Base-by-base conservation (phyloP, 1,140 invertebrate genomes). In the Rhopalosiphum maidis region DNA sequence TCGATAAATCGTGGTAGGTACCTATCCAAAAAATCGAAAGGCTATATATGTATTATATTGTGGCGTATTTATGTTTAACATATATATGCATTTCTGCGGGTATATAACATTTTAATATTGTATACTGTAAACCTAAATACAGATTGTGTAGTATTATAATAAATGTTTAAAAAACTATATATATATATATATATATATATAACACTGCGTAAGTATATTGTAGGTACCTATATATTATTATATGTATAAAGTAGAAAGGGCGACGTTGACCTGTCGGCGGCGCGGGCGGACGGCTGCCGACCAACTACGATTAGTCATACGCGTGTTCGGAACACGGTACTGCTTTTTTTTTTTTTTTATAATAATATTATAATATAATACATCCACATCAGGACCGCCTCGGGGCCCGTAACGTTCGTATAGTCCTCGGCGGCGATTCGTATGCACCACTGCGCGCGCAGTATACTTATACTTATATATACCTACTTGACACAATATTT, bases 11-110 rank as follows among this genome's bases (percentile, higher is more conserved):
- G n/a, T 37, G n/a, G 48, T 41, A 41, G 43, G 11, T 77, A 18
- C 60, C 60, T 77, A 89, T 54, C 87, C 87, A n/a, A 89, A 89
- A 88, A 89, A 89, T 54, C 87, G 87, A 89, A 89, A 89, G 87
- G 87, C 87, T 18, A n/a, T 37, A 77, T 35, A 77, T 35, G 37
- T 41, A 9, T 8, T 85, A 37, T 85, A 37, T 11, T 46, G 11
- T 46, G 46, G 46, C 46, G 46, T 46, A 46, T 46, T 46, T 46
- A 11, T 46, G 1, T 43, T 43, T 85, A 23, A 25, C 43, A 21
- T 85, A 43, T 22, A 23, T 86, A 46, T 5, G 1, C 41, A 83
- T 9, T 86, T 23, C 35, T 25, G 41, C 25, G 82, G 22, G 82
- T 77, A 18, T n/a, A 18, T 15, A 77, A 77, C 60, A 86, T 25